These are phyloP conservation scores for Triops cancriformis DNA, from an alignment of 1,140 invertebrate genomes.

Conservation along the genomic window DNA sequence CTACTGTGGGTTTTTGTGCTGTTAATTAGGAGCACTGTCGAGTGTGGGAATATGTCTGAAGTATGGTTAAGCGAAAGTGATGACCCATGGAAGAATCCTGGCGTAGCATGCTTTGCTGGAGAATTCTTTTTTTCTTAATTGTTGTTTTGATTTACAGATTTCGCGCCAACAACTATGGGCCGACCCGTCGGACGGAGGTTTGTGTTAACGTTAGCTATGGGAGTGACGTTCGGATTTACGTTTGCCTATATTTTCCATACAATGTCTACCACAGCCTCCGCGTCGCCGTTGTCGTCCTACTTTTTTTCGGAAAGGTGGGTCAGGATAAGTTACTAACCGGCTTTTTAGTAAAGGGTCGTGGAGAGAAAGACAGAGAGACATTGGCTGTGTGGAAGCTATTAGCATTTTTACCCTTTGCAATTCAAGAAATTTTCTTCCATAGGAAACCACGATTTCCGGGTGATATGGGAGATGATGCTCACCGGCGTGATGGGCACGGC, in stretches of 20 bases:
- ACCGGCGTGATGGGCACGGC: conserved; percentile 12
- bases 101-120: not conserved
- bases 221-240: conserved; percentile 24
- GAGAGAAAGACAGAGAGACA: too few relatives aligned
- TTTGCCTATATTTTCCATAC: conserved; percentile 24
- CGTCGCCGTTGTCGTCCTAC: not conserved
- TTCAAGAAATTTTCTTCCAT: not conserved
- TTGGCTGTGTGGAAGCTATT: too few relatives aligned
- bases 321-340: too few relatives aligned
- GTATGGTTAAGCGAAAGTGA: not conserved
- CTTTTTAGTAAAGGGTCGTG: too few relatives aligned
- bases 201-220: conserved; percentile 24
- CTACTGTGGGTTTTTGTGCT: too few relatives aligned
- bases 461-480: not conserved
- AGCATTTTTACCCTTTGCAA: not conserved
- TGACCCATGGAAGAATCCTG: not conserved
- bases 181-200: conserved; percentile 17
- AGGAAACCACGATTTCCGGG: conserved; percentile 17
- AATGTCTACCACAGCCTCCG: conserved; percentile 9
- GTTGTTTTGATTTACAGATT: not conserved
- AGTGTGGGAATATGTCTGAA: too few relatives aligned
- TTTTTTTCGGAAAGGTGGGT: not conserved
- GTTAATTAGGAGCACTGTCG: too few relatives aligned
- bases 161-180: not conserved
- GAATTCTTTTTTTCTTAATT: not conserved